Base-by-base conservation (phyloP, 2,888 invertebrate species). In the Synanthedon formicaeformis region DNA sequence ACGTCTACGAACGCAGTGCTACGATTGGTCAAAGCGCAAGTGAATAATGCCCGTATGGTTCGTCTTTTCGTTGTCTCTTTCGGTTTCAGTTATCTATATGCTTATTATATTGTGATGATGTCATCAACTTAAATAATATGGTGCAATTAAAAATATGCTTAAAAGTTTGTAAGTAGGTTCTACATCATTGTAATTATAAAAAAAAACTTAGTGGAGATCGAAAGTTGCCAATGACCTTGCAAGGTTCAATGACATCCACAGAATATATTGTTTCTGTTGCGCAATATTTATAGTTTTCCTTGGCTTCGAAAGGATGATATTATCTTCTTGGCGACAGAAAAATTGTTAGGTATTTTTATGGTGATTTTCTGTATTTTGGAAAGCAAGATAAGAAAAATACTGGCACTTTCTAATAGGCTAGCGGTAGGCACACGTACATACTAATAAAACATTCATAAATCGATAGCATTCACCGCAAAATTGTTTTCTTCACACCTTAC, bases 1-100 rank as follows among this genome's bases (percentile, higher is more conserved):
- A 71, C 73, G 71, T 71, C 80, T 79, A 79, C 80, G 76, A 57
- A 61, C 56, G 14, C 34, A 34, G 55, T 57, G 73, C 78, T 74
- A 72, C 75, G 78, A 78, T 78, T 78, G 76, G 73, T 61, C 65
- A 68, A 51, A 52, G 10, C 23, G 50, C 50, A 13, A 49, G 45
- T 45, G 45, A 45, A 45, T 14, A 45, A 13, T 45, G 14, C 45
- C 14, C 6, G 14, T 45, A 45, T 14, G 45, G 45, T 45, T 12
- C 14, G 45, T 45, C 45, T 45, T 45, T 45, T 45, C 14, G 45
- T 45, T 45, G 45, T 49, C 49, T 49, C 49, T 49, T 49, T 49
- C 49, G 2, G 14, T 16, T 18, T 49, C 49, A 18, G 49, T 12
- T 16, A 34, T 34, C 34, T 34, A 23, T 23, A 34, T 34, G 34